These are phyloP conservation scores for Pachyseris speciosa DNA, from an alignment of 64 coral and sea anemone genomes.

Conservation along the genomic window DNA sequence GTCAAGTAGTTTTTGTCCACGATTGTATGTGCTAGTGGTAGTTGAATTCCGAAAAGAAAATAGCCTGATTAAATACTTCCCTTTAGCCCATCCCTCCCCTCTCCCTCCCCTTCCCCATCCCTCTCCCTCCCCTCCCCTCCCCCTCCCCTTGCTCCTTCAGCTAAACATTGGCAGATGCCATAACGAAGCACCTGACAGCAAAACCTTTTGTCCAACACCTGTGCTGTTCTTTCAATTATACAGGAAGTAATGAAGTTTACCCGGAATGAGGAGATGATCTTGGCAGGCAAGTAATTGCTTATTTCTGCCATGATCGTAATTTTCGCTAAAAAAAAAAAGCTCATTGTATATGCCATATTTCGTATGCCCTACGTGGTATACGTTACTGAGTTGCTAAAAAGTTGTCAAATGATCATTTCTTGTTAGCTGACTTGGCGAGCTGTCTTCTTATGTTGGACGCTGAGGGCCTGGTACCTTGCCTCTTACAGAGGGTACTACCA, in stretches of 20 bases:
- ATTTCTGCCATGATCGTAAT: background rate
- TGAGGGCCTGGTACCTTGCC: constrained; percentile 26
- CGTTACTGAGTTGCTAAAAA: background rate
- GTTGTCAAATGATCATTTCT: background rate
- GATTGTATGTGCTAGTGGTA: no score
- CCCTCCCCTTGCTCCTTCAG: no score
- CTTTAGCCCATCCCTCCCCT: no score
- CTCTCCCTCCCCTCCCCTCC: no score
- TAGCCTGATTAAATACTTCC: no score
- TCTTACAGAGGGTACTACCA: constrained; percentile 34
- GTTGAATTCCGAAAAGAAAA: no score
- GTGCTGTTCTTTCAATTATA: background rate
- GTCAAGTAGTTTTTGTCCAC: no score
- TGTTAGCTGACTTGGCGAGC: constrained; percentile 32
- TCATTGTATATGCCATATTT: no score
- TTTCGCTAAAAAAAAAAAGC: background rate
- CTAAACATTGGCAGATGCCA: no score
- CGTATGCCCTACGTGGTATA: background rate
- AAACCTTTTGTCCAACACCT: background rate
- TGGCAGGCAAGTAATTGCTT: constrained; percentile 23
- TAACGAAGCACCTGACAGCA: no score
- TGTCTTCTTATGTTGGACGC: constrained; percentile 51
- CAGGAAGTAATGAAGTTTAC: constrained; percentile 49
- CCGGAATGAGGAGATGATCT: constrained; percentile 43
- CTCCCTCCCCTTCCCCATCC: no score